Evolutionary conservation across 2,797 vertebrate genomes (phyloP).

Genomic region (Poeciliopsis gracilis): DNA sequence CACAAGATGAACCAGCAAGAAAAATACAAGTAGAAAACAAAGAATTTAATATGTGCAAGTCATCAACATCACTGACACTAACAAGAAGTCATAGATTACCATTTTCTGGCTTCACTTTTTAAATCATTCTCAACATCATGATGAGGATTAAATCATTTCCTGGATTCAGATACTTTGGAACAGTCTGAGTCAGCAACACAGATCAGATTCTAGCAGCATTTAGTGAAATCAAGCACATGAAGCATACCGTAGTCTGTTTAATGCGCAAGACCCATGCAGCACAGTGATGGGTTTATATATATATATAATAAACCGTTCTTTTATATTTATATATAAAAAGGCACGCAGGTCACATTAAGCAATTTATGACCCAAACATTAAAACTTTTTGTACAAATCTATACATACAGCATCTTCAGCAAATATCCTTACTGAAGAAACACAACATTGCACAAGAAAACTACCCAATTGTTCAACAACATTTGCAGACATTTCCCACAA

Average conservation of each 20-base stretch:
- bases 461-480: conserved; percentile 58
- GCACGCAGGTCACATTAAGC: conserved; percentile 64
- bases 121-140: conserved; percentile 35
- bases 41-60: conserved; percentile 72
- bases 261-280: conserved; percentile 57
- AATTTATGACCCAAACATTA: conserved; percentile 51
- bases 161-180: conserved; percentile 58
- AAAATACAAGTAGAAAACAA: conserved; percentile 51
- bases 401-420: conserved; percentile 70
- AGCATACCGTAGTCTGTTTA: conserved; percentile 60
- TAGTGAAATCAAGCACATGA: conserved; percentile 72
- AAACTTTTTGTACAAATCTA: conserved; percentile 72
- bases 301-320: not conserved
- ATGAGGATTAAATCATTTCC: conserved; percentile 38
- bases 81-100: conserved; percentile 34
- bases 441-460: conserved; percentile 78
- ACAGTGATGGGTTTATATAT: conserved; percentile 51
- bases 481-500: conserved; percentile 43
- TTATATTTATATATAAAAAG: conserved; percentile 51
- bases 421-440: conserved; percentile 58
- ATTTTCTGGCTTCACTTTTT: conserved; percentile 33
- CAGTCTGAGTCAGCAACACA: conserved; percentile 37
- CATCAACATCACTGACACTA: conserved; percentile 63
- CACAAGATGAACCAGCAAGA: conserved; percentile 17
- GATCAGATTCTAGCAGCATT: conserved; percentile 75